A percentile compares a stretch with the other conserved stretches of the same genome.
Evolutionary conservation across 2,888 invertebrate genomes (phyloP).

Genomic region (Hedychridium roseum): DNA sequence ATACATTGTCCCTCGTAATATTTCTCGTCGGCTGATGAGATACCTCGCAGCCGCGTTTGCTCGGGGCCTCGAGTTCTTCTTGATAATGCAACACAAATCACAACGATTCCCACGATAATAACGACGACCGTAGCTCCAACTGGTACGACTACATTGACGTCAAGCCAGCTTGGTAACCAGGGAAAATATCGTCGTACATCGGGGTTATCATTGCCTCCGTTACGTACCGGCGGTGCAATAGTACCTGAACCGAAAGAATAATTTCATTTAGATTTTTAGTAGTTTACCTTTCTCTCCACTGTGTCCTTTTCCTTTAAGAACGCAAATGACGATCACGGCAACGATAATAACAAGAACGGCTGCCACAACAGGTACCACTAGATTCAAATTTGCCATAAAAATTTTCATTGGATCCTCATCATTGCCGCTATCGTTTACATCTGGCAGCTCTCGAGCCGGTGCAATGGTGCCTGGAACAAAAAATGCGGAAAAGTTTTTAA

Average conservation of each 20-base stretch:
- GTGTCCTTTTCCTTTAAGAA: slow-evolving; percentile 85
- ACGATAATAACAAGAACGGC: slow-evolving; percentile 92
- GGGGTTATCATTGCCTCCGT: slow-evolving; percentile 62
- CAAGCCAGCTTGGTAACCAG: slow-evolving; percentile 88
- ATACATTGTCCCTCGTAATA: slow-evolving; percentile 64
- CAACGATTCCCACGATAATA: slow-evolving; percentile 87
- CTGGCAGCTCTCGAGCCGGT: slow-evolving; percentile 85
- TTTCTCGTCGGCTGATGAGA: slow-evolving; percentile 63
- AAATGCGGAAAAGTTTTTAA: slow-evolving; percentile 39
- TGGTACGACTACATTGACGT: slow-evolving; percentile 89
- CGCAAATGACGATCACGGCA: slow-evolving; percentile 92
- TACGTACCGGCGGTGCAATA: slow-evolving; percentile 78
- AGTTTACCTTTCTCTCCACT: slow-evolving; percentile 76
- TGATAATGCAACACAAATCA: slow-evolving; percentile 88
- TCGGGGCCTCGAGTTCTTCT: slow-evolving; percentile 75
- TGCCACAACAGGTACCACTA: slow-evolving; percentile 92
- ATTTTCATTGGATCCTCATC: slow-evolving; percentile 85
- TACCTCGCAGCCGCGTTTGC: slow-evolving; percentile 80
- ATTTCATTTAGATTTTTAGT: slow-evolving; percentile 43
- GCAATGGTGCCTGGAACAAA: slow-evolving; percentile 93
- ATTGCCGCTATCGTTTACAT: slow-evolving; percentile 68
- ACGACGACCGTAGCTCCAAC: slow-evolving; percentile 90
- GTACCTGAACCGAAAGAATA: slow-evolving; percentile 71
- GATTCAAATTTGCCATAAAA: slow-evolving; percentile 88
- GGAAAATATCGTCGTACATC: slow-evolving; percentile 69